phyloP scores from a whole-genome alignment of 2,113 vertebrate species.

The Anser brachyrhynchus region DNA sequence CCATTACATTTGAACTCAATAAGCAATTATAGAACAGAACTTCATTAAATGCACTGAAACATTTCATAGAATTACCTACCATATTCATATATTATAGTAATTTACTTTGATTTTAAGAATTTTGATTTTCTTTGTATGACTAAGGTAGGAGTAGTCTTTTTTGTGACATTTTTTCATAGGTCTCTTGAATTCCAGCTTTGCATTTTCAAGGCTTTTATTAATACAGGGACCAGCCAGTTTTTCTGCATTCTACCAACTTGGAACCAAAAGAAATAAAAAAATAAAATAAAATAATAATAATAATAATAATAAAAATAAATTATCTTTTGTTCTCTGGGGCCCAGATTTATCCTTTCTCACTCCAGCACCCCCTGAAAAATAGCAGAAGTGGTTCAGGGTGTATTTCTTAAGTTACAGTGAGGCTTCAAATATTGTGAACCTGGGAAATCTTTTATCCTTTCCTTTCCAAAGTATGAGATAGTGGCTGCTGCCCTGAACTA shows the following conservation, averaged over 20 bases:
- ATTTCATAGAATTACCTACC: constrained; percentile 36
- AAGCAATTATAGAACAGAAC: constrained; percentile 13
- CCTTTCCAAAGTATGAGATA: background rate
- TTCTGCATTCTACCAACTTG: constrained; percentile 32
- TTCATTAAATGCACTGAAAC: background rate
- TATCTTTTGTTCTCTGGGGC: constrained; percentile 29
- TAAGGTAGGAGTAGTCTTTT: background rate
- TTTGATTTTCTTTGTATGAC: background rate
- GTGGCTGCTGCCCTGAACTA: background rate
- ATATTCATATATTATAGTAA: constrained; percentile 4
- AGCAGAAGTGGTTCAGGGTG: background rate
- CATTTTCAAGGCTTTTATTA: constrained; percentile 50
- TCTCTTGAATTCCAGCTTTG: constrained; percentile 20
- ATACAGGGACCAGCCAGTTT: background rate
- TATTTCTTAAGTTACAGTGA: background rate
- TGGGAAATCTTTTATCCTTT: background rate
- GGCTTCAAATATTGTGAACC: background rate
- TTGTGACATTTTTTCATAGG: background rate
- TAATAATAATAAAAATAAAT: no score
- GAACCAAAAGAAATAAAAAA: constrained; percentile 11
- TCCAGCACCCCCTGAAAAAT: background rate
- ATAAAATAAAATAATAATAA: background rate
- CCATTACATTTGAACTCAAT: background rate
- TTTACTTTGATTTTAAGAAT: constrained; percentile 1
- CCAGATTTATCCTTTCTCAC: background rate